phyloP scores from a whole-genome alignment of 2,113 vertebrate genomes.

The Proteles cristata region DNA sequence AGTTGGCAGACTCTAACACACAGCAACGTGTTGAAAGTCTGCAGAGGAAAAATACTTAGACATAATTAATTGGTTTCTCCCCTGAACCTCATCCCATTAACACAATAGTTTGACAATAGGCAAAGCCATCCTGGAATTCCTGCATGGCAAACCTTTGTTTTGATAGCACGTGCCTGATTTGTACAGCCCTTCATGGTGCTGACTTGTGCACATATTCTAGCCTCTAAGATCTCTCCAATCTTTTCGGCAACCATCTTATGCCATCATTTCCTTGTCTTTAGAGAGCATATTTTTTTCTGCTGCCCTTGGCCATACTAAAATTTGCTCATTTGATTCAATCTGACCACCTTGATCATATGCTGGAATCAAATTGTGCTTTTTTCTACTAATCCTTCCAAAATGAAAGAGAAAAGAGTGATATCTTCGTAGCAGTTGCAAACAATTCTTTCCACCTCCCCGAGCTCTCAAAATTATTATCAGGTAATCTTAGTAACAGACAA shows the following conservation, averaged over 20 bases:
- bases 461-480: not conserved
- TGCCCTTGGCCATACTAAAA: not conserved
- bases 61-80: not conserved
- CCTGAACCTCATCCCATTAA: not conserved
- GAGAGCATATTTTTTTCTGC: constrained; percentile 15
- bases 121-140: not conserved
- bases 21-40: not conserved
- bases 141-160: not conserved
- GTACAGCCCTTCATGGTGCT: not conserved
- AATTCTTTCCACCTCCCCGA: not conserved
- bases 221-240: not conserved
- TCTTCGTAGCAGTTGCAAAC: constrained; percentile 4
- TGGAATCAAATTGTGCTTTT: not conserved
- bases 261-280: constrained; percentile 51
- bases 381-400: constrained; percentile 22
- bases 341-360: constrained; percentile 15
- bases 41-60: constrained; percentile 1
- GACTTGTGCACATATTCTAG: not conserved
- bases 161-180: not conserved
- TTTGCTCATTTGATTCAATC: not conserved
- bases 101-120: not conserved
- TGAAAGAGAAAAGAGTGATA: not conserved
- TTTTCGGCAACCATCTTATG: not conserved
- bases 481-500: not conserved
- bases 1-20: not conserved